A percentile compares a stretch with the other conserved stretches of the same genome.
phyloP scores from a whole-genome alignment of 2,797 vertebrate genomes.

The Mionectes olivaceus region DNA sequence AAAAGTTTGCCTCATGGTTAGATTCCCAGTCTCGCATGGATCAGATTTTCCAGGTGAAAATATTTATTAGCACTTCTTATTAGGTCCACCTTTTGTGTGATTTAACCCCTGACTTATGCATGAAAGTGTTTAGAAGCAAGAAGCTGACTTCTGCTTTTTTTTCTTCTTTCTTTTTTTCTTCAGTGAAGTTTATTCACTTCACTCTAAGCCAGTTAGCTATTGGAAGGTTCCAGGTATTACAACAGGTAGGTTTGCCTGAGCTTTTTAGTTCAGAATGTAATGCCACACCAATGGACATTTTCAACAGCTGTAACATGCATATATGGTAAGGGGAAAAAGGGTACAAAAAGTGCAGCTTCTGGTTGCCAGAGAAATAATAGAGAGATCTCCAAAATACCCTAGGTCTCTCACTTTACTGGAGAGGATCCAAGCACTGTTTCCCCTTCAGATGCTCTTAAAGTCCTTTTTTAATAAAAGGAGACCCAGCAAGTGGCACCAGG shows the following conservation, averaged over 20 bases:
- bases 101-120: not conserved
- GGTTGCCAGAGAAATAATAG: not conserved
- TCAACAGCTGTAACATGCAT: not conserved
- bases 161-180: not conserved
- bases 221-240: not conserved
- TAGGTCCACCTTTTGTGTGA: not conserved
- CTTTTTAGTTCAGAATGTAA: not conserved
- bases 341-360: not conserved
- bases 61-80: not conserved
- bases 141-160: not conserved
- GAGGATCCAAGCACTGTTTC: not conserved
- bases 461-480: not conserved
- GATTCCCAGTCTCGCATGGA: not conserved
- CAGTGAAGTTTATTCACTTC: not conserved
- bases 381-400: not conserved
- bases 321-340: not conserved
- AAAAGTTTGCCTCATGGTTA: conserved; percentile 5
- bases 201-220: not conserved
- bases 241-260: not conserved
- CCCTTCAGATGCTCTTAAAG: not conserved
- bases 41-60: conserved; percentile 27
- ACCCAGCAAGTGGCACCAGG: not conserved
- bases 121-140: not conserved
- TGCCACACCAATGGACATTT: not conserved
- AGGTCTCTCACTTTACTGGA: not conserved